These are phyloP conservation scores for Goniozus legneri DNA, from an alignment of 1,140 invertebrate genomes.

Conservation along the genomic window DNA sequence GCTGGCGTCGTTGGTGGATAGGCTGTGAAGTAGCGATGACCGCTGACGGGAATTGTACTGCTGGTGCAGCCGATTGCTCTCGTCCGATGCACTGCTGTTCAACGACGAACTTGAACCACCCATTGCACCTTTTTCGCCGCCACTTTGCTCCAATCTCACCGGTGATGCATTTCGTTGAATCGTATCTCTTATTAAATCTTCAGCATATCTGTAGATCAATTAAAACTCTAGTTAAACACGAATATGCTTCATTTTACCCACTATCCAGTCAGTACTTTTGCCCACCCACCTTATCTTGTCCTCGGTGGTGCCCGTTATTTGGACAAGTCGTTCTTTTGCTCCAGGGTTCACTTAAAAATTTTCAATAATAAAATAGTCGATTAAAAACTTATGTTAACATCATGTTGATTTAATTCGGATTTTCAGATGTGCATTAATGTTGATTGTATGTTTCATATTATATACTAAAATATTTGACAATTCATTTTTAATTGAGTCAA, in stretches of 20 bases:
- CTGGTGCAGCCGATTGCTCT: slow-evolving; percentile 55
- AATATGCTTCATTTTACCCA: too few species aligned
- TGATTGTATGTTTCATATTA: too few species aligned
- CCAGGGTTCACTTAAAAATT: slow-evolving; percentile 73
- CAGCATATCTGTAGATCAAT: slow-evolving; percentile 69
- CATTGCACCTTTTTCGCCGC: slow-evolving; percentile 59
- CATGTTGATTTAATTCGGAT: too few species aligned
- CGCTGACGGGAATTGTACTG: slow-evolving; percentile 34
- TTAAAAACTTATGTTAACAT: too few species aligned
- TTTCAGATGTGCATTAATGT: too few species aligned
- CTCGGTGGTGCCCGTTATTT: slow-evolving; percentile 87
- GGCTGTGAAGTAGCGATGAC: slow-evolving; percentile 67
- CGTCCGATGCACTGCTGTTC: slow-evolving; percentile 74
- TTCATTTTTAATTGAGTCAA: too few species aligned
- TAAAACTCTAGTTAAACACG: too few species aligned
- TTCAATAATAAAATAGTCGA: too few species aligned
- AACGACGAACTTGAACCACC: slow-evolving; percentile 64
- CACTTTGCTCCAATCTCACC: slow-evolving; percentile 64
- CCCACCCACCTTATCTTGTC: slow-evolving; percentile 83
- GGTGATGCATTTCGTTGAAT: slow-evolving; percentile 89
- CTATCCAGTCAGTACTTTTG: too few species aligned
- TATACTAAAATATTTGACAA: too few species aligned
- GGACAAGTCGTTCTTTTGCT: slow-evolving; percentile 87
- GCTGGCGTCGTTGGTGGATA: slow-evolving; percentile 78
- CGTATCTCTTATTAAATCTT: slow-evolving; percentile 87